Base-by-base conservation (phyloP, 2,113 vertebrate species). In the Alouatta palliata region DNA sequence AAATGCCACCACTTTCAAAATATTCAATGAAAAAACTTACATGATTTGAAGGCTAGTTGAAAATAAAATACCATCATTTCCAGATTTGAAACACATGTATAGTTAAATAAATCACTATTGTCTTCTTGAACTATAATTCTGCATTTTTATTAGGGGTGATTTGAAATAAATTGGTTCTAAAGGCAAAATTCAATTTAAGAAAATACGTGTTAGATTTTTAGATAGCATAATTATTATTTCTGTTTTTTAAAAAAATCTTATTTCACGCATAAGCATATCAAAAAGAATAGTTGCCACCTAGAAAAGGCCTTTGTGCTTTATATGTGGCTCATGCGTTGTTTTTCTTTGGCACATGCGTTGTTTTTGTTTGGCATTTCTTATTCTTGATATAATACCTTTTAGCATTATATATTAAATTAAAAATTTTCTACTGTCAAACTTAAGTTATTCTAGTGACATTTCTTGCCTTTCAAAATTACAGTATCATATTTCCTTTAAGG, bases 1-100 rank as follows among this genome's bases (percentile, higher is more conserved):
- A 83, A 82, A 80, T 98, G 93, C 47, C 45, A 61, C 5, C 14
- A 91, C 17, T 96, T 96, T 94, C 93, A 54, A 98, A 91, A 96
- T 97, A 94, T 37, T 37, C 37, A 85, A 16, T 94, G 77, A 95
- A 88, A 76, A 95, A 81, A 35, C 80, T 81, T 87, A 84, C 30
- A n/a, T 40, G 20, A 87, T 75, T 90, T 92, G 68, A 86, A 87
- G 37, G n/a, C 27, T 37, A 61, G 52, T 91, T 91, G 94, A 81
- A 77, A 35, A 52, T 47, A 88, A 97, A 94, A 97, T 95, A 58
- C 27, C 58, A 82, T 77, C 54, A 45, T 93, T 96, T 94, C 13
- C 37, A 92, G 17, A 89, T 97, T 92, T 91, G 13, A 56, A 87
- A 94, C 87, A 85, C 19, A 87, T 45, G 12, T 64, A 90, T 40